Base-by-base conservation (phyloP, 2,113 vertebrate genomes). In the Phalacrocorax brasilianus region DNA sequence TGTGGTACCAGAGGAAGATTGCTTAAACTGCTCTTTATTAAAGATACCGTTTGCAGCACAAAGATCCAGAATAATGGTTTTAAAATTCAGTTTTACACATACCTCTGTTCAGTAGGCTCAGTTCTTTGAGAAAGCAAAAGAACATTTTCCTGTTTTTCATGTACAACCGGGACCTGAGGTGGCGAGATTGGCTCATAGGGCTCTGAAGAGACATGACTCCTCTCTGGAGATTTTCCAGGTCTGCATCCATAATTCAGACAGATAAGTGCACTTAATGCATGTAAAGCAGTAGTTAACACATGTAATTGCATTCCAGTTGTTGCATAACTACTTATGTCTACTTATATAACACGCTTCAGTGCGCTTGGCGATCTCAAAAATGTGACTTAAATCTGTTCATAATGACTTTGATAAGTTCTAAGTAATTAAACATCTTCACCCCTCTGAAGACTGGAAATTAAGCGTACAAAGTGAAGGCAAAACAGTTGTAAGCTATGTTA, bases 101-200 rank as follows among this genome's bases (percentile, higher is more conserved):
- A 99, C 99, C 99, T 99, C 97, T 99, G 99, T 97, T 99, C 99
- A 4, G 98, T 70, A 89, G 98, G 98, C 71, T 99, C 99, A 18
- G 98, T 68, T 95, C 99, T 99, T 95, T 99, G 99, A 45, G 98
- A 93, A 89, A 98, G 98, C 38, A 98, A 95, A 82, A 99, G 95
- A 70, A 98, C 91, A 53, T 95, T 97, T 84, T 99, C 99, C 94
- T 98, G 99, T 91, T 99, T 99, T 95, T 99, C 99, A 50, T 99
- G 98, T 81, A 97, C 97, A 56, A 98, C 98, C 3, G 99, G 99
- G 90, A 97, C 98, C 97, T 99, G 99, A 71, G 99, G 99, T 14
- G 99, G 99, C 0, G 99, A 99, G 96, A 99, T 99, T 71, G 99
- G 99, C 97, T 99, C 99, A 21, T 99, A 99, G 92, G 98, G 98